phyloP scores from a whole-genome alignment of 1,140 invertebrate species.

The Trichonephila clavata region DNA sequence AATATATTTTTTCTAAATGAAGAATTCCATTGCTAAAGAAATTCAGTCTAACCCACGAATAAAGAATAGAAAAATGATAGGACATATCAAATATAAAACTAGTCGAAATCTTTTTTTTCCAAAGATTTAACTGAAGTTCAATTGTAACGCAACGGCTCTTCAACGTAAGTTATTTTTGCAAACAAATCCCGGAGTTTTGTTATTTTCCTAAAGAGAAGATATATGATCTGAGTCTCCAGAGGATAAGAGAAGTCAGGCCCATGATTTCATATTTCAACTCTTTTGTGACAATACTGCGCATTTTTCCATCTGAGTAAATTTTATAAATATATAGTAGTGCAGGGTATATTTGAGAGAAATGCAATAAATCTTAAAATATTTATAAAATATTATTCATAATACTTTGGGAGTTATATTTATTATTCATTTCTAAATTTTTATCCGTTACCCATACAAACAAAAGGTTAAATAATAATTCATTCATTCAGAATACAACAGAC shows the following conservation, averaged over 20 bases:
- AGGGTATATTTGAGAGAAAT: no score
- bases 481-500: no score
- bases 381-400: no score
- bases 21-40: neutral
- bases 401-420: no score
- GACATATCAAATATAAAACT: neutral
- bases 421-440: no score
- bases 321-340: no score
- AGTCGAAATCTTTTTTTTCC: neutral
- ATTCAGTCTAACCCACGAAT: neutral
- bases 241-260: neutral
- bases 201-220: neutral
- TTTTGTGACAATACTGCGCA: neutral
- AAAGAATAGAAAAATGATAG: neutral
- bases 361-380: no score
- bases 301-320: neutral
- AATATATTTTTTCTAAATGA: neutral
- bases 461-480: no score
- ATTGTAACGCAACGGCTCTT: neutral
- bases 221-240: neutral
- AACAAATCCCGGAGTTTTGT: neutral
- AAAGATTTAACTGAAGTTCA: conserved; percentile 25
- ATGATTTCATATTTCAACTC: conserved; percentile 9
- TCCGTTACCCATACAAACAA: no score
- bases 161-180: neutral